Conservation (phyloP, 1,140 invertebrate genomes). For the Drosophila nebulosa region DNA sequence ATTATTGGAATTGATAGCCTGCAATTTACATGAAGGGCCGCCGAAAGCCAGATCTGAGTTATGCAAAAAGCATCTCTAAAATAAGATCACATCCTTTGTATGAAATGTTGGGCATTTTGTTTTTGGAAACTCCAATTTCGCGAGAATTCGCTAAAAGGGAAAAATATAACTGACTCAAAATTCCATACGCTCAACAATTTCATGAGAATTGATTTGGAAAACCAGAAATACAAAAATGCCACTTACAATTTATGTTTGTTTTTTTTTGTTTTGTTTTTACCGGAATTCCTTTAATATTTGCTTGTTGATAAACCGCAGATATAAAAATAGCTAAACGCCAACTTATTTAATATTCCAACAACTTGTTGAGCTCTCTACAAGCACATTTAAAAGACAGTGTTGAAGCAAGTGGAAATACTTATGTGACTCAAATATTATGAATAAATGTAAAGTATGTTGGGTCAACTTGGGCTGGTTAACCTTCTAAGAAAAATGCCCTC, state of each 20-base stretch:
- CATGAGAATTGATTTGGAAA: not conserved
- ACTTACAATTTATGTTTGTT: not conserved
- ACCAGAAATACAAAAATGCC: not conserved
- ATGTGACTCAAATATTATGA: not conserved
- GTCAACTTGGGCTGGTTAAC: too few species aligned
- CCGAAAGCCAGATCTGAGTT: not conserved
- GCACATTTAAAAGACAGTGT: not conserved
- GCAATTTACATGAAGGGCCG: slow-evolving; percentile 23
- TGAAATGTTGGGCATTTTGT: slow-evolving; percentile 1
- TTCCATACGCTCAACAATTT: not conserved
- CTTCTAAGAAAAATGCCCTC: too few species aligned
- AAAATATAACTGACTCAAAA: not conserved
- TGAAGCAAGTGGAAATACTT: not conserved
- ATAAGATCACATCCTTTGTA: not conserved
- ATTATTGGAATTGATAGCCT: slow-evolving; percentile 28
- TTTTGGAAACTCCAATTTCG: not conserved
- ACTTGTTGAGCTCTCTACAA: not conserved
- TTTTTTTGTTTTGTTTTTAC: not conserved
- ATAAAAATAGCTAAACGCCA: not conserved
- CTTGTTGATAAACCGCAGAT: not conserved
- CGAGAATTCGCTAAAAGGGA: not conserved
- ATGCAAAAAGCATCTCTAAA: slow-evolving; percentile 3
- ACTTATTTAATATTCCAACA: not conserved
- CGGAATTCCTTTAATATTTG: not conserved
- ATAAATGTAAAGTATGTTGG: not conserved